A percentile compares a stretch with the other conserved stretches of the same genome.
Evolutionary conservation across 2,797 vertebrate species (phyloP).

Genomic region (Onychomys arenicola): DNA sequence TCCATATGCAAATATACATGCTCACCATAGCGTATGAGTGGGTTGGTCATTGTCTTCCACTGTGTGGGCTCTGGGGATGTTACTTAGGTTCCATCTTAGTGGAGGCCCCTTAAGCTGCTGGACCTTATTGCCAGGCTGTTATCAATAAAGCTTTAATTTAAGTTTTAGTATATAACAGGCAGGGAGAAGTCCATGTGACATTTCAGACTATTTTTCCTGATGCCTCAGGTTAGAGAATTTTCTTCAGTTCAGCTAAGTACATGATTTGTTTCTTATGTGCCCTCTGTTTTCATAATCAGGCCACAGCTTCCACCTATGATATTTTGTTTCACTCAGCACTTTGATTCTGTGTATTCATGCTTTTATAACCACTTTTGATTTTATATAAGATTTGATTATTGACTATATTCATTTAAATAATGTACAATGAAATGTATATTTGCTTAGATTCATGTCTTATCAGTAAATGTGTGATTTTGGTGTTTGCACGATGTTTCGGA

Average conservation of each 20-base stretch:
- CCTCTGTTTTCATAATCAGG: constrained; percentile 25
- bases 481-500: constrained; percentile 69
- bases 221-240: neutral
- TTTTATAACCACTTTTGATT: constrained; percentile 70
- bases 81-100: neutral
- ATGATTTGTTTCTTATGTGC: neutral
- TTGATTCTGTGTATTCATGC: constrained; percentile 4
- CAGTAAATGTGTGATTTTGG: constrained; percentile 69
- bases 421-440: constrained; percentile 53
- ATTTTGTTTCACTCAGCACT: constrained; percentile 50
- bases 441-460: constrained; percentile 59
- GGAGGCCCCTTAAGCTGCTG: neutral
- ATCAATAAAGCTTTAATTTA: neutral
- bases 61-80: neutral
- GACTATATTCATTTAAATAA: constrained; percentile 43
- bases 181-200: neutral
- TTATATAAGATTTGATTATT: constrained; percentile 63
- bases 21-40: neutral
- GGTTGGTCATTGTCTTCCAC: neutral
- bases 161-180: neutral
- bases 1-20: neutral
- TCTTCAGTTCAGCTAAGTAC: neutral
- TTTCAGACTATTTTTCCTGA: neutral
- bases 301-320: neutral
- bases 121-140: neutral